phyloP scores from a whole-genome alignment of 1,140 invertebrate genomes.

The Drosophila micromelanica region DNA sequence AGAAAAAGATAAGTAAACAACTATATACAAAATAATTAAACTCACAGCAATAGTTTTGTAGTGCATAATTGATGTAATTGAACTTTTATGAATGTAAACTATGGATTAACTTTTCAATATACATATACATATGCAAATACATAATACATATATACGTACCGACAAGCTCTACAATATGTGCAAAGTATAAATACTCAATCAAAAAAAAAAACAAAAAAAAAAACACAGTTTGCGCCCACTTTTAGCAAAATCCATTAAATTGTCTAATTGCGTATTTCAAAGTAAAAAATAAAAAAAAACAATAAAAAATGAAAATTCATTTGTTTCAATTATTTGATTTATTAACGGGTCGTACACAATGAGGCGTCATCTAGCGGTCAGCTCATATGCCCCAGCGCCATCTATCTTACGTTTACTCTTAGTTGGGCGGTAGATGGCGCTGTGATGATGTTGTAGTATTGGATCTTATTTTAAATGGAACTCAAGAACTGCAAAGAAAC shows the following conservation, averaged over 20 bases:
- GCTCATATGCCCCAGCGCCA: neutral
- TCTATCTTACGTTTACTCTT: neutral
- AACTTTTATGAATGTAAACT: slow-evolving; percentile 81
- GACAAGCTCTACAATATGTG: slow-evolving; percentile 41
- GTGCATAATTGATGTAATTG: slow-evolving; percentile 79
- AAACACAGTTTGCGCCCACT: slow-evolving; percentile 62
- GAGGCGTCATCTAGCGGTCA: neutral
- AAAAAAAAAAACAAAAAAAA: slow-evolving; percentile 21
- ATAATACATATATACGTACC: slow-evolving; percentile 56
- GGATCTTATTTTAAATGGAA: too few relatives aligned
- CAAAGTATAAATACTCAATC: slow-evolving; percentile 61
- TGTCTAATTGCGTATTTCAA: slow-evolving; percentile 80
- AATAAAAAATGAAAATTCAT: neutral
- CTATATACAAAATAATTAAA: slow-evolving; percentile 54
- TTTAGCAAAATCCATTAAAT: slow-evolving; percentile 75
- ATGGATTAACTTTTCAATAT: slow-evolving; percentile 77
- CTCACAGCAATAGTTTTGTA: slow-evolving; percentile 77
- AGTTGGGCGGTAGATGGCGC: slow-evolving; percentile 1
- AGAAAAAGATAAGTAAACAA: slow-evolving; percentile 28
- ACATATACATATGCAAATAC: slow-evolving; percentile 61
- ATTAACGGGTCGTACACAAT: neutral
- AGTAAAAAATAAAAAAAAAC: slow-evolving; percentile 66
- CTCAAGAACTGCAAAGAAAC: too few relatives aligned
- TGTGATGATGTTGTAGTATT: too few relatives aligned
- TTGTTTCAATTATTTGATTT: slow-evolving; percentile 7